Base-by-base conservation (phyloP, 2,113 vertebrate genomes). In the Tricholaema leucomelas region DNA sequence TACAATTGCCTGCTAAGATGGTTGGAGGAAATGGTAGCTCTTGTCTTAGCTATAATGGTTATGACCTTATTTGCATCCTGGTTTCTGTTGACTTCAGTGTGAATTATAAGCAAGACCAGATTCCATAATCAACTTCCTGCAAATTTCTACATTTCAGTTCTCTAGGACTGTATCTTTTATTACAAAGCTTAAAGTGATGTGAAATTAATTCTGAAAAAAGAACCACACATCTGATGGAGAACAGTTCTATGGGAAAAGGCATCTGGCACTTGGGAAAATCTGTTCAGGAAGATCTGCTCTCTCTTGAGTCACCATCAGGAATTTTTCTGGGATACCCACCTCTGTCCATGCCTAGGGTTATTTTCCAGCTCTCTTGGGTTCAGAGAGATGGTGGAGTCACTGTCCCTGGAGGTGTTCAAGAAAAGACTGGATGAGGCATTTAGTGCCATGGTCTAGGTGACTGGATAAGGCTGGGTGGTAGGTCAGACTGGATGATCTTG, bases 221-320 rank as follows among this genome's bases (percentile, higher is more conserved):
- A 67, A 74, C 36, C 1, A 0, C 0, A 0, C 10, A 12, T 52
- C 24, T 77, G 11, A 8, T 73, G n/a, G 23, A 54, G 65, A 77
- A 50, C 3, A 6, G 5, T 73, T 85, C 12, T 16, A 11, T 52
- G 15, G 35, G 52, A 46, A 63, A 74, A 80, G 0, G 2, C 25
- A 46, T 42, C 15, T 33, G 33, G 7, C 23, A 28, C 10, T 73
- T 58, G 17, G 35, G 33, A 83, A 83, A 55, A 54, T 30, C 24
- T 48, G 30, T 18, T 13, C 0, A 1, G 18, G n/a, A 15, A 55
- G 33, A 11, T 33, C 30, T 61, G 10, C 3, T 55, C 5, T 56
- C 11, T 6, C 4, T 9, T 0, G 0, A 23, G 35, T 46, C 10
- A 80, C 36, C 44, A 73, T 35, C 14, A 9, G 9, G 31, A 81